A percentile compares a stretch with the other conserved stretches of the same genome.
Conservation (phyloP, 2,113 vertebrate genomes). For the Gopherus evgoodei region DNA sequence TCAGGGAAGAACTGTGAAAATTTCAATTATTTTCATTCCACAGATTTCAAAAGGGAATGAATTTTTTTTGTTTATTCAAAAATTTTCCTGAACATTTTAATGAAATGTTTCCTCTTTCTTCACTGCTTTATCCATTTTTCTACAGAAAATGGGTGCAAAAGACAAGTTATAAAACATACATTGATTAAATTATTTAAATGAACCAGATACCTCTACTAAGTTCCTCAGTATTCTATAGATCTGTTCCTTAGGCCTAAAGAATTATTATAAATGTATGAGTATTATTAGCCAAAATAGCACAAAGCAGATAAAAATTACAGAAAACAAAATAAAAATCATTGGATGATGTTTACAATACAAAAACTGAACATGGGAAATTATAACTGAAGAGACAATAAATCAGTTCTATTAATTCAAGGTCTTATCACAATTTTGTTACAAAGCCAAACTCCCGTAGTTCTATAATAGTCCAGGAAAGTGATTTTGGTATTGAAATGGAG, state of each 20-base stretch:
- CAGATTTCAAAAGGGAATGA: rapidly evolving
- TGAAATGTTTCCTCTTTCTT: rapidly evolving
- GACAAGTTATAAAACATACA: neutral
- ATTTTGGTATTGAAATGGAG: neutral
- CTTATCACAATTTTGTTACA: neutral
- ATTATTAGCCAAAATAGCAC: rapidly evolving
- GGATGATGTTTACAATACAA: rapidly evolving
- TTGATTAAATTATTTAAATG: neutral
- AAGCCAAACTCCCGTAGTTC: neutral
- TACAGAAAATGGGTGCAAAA: neutral
- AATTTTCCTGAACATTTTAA: neutral
- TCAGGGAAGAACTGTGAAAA: neutral
- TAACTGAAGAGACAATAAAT: neutral
- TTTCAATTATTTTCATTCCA: neutral
- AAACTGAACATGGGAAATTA: rapidly evolving
- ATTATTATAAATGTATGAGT: rapidly evolving
- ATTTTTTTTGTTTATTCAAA: neutral
- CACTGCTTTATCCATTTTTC: rapidly evolving
- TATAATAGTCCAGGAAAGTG: neutral
- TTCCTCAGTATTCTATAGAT: neutral
- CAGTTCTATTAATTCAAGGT: rapidly evolving
- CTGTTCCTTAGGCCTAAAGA: no score
- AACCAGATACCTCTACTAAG: rapidly evolving
- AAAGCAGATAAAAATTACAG: neutral
- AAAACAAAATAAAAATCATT: neutral